phyloP scores from a whole-genome alignment of 1,140 invertebrate genomes.

The Euwallacea similis region DNA sequence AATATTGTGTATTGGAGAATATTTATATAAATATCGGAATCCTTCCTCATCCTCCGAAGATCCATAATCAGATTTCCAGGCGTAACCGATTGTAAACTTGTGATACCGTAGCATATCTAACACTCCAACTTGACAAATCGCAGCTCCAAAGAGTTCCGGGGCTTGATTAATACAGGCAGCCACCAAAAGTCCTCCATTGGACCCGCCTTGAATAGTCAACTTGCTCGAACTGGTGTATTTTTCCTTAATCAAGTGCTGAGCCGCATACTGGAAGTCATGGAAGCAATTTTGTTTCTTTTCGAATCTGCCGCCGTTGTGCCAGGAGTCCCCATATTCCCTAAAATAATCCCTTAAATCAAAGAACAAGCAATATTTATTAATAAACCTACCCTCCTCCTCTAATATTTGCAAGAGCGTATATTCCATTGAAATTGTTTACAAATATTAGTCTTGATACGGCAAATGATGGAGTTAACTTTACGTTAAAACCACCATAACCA shows the following conservation, averaged over 20 bases:
- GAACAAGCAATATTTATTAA: too few relatives aligned
- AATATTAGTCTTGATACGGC: constrained; percentile 83
- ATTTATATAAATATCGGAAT: constrained; percentile 87
- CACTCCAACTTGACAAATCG: constrained; percentile 69
- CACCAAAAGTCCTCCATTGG: constrained; percentile 94
- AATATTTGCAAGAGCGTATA: constrained; percentile 91
- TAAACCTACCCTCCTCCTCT: constrained; percentile 85
- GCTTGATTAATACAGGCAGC: constrained; percentile 93
- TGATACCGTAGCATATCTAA: constrained; percentile 93
- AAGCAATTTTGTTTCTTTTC: constrained; percentile 97
- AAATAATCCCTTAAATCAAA: background rate
- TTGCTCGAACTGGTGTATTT: constrained; percentile 78
- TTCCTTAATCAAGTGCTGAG: constrained; percentile 84
- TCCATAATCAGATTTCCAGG: constrained; percentile 96
- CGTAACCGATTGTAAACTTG: constrained; percentile 97
- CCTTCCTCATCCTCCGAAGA: constrained; percentile 85
- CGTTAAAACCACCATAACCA: constrained; percentile 97
- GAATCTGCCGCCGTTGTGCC: constrained; percentile 92
- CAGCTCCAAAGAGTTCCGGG: constrained; percentile 92
- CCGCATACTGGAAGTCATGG: constrained; percentile 94
- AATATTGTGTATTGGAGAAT: constrained; percentile 96
- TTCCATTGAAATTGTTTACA: constrained; percentile 85
- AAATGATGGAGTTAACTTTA: constrained; percentile 85
- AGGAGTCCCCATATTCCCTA: constrained; percentile 93
- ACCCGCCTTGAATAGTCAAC: constrained; percentile 90